Conservation (phyloP, 2,888 invertebrate species). For the Zelleria hepariella region DNA sequence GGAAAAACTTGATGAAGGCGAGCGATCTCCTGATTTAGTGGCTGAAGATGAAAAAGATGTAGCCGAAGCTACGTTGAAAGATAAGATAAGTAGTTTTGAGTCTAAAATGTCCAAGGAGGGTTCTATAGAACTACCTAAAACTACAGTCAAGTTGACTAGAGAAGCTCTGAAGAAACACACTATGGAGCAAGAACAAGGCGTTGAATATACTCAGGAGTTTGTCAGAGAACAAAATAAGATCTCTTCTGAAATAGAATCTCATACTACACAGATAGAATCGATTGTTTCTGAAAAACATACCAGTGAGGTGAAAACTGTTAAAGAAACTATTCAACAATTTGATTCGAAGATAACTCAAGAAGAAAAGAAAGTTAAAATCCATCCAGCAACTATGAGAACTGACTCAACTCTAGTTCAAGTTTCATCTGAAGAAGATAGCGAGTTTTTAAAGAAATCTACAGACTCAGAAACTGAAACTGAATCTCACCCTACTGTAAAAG, state of each 20-base stretch:
- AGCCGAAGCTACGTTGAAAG: constrained; percentile 60
- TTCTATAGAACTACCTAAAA: constrained; percentile 50
- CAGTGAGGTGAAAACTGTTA: constrained; percentile 54
- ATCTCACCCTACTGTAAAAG: constrained; percentile 53
- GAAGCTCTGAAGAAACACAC: constrained; percentile 67
- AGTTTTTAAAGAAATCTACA: constrained; percentile 65
- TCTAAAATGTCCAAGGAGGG: constrained; percentile 58
- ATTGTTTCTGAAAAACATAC: constrained; percentile 39
- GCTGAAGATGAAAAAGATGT: constrained; percentile 56
- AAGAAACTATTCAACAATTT: constrained; percentile 62
- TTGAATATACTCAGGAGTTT: constrained; percentile 67
- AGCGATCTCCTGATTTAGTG: constrained; percentile 55
- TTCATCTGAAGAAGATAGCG: constrained; percentile 67
- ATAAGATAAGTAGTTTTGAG: constrained; percentile 64
- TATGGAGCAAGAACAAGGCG: constrained; percentile 57
- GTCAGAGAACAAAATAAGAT: constrained; percentile 64
- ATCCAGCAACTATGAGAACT: constrained; percentile 57
- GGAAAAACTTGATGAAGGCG: constrained; percentile 60
- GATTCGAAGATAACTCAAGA: constrained; percentile 52
- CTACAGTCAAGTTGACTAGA: constrained; percentile 60
- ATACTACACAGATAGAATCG: constrained; percentile 34
- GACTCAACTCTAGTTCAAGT: constrained; percentile 68
- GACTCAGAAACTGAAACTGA: constrained; percentile 71
- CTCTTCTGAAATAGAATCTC: constrained; percentile 32
- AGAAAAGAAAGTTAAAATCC: constrained; percentile 48